Evolutionary conservation across 2,888 invertebrate genomes (phyloP).

Genomic region (Thereva unica): DNA sequence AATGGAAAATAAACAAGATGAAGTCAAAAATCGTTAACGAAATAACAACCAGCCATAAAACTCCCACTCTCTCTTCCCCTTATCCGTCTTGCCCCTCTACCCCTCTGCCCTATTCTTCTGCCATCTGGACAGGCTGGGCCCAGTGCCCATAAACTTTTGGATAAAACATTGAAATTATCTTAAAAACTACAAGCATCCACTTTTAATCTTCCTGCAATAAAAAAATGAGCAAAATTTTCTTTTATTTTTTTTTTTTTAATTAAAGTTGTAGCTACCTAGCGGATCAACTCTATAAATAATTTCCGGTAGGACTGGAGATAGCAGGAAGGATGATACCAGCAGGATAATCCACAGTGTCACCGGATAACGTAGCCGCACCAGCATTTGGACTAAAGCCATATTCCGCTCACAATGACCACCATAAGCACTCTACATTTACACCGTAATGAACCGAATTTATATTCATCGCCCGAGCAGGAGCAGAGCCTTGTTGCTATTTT

Average conservation of each 20-base stretch:
- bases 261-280: constrained; percentile 50
- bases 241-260: constrained; percentile 3
- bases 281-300: constrained; percentile 58
- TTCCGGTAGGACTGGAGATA: constrained; percentile 54
- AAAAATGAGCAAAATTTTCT: constrained; percentile 14
- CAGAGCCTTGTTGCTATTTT: too few species aligned
- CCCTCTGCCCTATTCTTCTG: too few species aligned
- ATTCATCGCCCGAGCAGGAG: background rate
- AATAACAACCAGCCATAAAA: too few species aligned
- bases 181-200: background rate
- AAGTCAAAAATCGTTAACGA: too few species aligned
- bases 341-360: constrained; percentile 46
- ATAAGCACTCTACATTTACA: constrained; percentile 30
- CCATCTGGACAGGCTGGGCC: too few species aligned
- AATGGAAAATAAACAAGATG: too few species aligned
- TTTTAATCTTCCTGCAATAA: constrained; percentile 12
- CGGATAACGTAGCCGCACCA: constrained; percentile 26
- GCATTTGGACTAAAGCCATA: constrained; percentile 33
- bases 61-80: too few species aligned
- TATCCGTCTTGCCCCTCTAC: too few species aligned
- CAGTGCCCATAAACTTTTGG: background rate
- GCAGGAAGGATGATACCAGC: constrained; percentile 50
- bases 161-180: constrained; percentile 11
- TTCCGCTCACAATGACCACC: constrained; percentile 28
- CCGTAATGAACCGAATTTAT: constrained; percentile 9